A percentile compares a stretch with the other conserved stretches of the same genome.
Evolutionary conservation across 2,888 invertebrate species (phyloP).

Genomic region (Esperia sulphurella): DNA sequence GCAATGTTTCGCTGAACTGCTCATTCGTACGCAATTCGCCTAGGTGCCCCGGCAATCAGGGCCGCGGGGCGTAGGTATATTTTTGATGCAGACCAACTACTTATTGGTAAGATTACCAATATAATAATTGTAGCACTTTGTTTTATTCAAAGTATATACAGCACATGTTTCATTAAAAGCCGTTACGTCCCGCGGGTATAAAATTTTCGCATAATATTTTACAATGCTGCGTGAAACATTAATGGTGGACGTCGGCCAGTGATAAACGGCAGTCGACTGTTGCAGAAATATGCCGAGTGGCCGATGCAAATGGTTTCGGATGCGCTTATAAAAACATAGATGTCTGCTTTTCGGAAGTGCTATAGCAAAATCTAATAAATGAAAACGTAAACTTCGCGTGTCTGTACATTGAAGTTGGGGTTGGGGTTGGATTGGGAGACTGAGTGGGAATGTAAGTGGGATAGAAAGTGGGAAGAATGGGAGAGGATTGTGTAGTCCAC

Average conservation of each 20-base stretch:
- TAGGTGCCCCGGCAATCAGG: no score
- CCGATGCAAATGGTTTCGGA: conserved; percentile 48
- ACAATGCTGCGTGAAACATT: conserved; percentile 43
- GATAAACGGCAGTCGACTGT: conserved; percentile 50
- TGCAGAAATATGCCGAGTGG: conserved; percentile 55
- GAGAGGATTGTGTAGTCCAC: no score
- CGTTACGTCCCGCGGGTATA: conserved; percentile 20
- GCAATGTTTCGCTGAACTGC: no score
- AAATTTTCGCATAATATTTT: conserved; percentile 47
- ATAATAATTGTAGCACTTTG: neutral
- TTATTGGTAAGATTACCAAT: neutral
- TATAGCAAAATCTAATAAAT: no score
- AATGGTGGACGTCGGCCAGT: conserved; percentile 33
- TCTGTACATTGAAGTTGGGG: no score
- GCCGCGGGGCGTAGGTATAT: no score
- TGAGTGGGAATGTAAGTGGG: no score
- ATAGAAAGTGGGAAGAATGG: no score
- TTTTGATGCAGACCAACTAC: no score
- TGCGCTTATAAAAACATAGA: conserved; percentile 30
- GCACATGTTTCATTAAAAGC: neutral
- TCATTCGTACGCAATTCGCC: no score
- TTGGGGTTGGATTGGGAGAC: no score
- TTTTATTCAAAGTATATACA: neutral
- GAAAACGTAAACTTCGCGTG: no score
- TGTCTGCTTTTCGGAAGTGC: conserved; percentile 10